phyloP scores from a whole-genome alignment of 64 coral and sea anemone species.

The Pocillopora verrucosa region DNA sequence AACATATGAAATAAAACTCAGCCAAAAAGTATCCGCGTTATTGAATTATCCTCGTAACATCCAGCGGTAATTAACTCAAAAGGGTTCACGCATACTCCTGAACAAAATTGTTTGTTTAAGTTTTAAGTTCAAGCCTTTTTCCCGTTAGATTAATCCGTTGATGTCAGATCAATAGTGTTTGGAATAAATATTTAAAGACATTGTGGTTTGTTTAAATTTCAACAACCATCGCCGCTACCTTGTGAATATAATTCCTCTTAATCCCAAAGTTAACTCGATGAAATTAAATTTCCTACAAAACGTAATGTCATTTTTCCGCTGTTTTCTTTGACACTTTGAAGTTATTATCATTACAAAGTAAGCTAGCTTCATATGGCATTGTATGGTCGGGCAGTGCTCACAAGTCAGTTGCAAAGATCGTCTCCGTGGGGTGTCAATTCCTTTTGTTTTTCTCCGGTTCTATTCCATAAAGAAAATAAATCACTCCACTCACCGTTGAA shows the following conservation, averaged over 20 bases:
- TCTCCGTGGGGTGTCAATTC: not conserved
- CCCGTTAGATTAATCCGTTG: not conserved
- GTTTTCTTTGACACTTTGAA: too few relatives aligned
- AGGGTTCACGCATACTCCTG: not conserved
- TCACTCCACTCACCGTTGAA: slow-evolving; percentile 4
- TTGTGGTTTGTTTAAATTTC: slow-evolving; percentile 6
- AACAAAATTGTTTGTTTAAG: not conserved
- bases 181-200: slow-evolving; percentile 1
- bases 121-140: not conserved
- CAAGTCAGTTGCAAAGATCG: too few relatives aligned
- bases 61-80: not conserved
- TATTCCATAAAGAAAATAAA: not conserved
- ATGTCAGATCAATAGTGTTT: not conserved
- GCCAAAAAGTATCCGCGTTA: too few relatives aligned
- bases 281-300: not conserved
- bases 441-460: not conserved
- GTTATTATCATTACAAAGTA: too few relatives aligned
- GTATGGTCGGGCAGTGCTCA: too few relatives aligned
- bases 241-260: not conserved
- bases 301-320: not conserved
- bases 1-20: not conserved
- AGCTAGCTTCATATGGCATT: not conserved
- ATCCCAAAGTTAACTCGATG: not conserved
- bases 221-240: not conserved
- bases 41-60: too few relatives aligned